Base-by-base conservation (phyloP, 2,113 vertebrate genomes). In the Ahaetulla prasina region DNA sequence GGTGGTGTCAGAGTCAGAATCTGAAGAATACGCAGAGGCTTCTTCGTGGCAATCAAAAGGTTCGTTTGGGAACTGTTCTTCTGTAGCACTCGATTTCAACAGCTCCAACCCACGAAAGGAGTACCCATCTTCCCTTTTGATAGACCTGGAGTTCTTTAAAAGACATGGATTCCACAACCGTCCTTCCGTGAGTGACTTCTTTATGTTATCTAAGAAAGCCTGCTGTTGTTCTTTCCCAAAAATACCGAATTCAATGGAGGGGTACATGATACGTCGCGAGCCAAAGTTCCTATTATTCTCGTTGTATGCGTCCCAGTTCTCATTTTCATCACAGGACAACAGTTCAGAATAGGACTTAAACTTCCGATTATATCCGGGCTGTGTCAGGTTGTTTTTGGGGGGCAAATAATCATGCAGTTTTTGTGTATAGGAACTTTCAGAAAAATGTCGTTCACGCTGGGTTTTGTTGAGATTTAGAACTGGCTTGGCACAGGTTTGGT, bases 1-100 rank as follows among this genome's bases (percentile, higher is more conserved):
- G 35, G 99, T 99, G 0, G 99, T 98, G 85, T 99, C 98, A 0
- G 98, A 98, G 96, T 97, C 97, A 0, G 98, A 98, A 53, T 99
- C 99, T 0, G 99, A 98, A 92, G 97, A 98, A 57, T 96, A 94
- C 1, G 95, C 57, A 86, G 54, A 60, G 96, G 91, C 80, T 90
- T 97, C 95, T 95, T 80, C 88, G 22, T 96, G 95, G 96, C 97
- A 92, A 93, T 98, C 95, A 94, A 95, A 91, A 8, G 47, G 91
- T 9, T 96, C 94, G 54, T 54, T 96, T 35, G 98, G 97, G 16
- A 97, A 97, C 0, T 96, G 97, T 63, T 92, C 96, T 60, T 97
- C 97, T 0, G 96, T 96, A 88, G 97, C 96, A 88, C 96, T 95
- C 0, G 97, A 96, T 93, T 95, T 97, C 5, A 94, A 89, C 5